Conservation (phyloP, 2,888 invertebrate genomes). For the Philopedon plagiatum region DNA sequence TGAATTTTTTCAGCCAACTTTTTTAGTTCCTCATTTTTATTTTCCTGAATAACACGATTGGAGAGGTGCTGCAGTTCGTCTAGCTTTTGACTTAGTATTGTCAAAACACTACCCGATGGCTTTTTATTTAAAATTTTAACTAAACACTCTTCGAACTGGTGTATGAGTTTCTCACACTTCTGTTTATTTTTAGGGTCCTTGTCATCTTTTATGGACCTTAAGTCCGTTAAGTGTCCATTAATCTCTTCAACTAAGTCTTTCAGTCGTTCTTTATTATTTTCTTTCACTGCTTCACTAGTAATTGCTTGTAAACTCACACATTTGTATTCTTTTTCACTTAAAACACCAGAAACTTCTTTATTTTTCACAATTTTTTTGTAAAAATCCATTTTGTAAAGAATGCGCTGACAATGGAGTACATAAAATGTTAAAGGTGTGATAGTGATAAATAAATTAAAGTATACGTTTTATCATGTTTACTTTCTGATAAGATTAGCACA, state of each 20-base stretch:
- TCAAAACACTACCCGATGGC: background rate
- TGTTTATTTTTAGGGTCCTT: slow-evolving; percentile 24
- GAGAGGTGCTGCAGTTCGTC: slow-evolving; percentile 26
- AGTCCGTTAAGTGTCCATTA: slow-evolving; percentile 43
- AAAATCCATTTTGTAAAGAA: slow-evolving; percentile 46
- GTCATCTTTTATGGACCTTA: slow-evolving; percentile 23
- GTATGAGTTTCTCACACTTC: slow-evolving; percentile 34
- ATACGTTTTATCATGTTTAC: slow-evolving; percentile 24
- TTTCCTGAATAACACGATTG: slow-evolving; percentile 24
- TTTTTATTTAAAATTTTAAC: slow-evolving; percentile 34
- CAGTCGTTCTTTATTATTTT: slow-evolving; percentile 42
- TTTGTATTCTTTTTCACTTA: slow-evolving; percentile 48
- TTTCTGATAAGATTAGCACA: slow-evolving; percentile 42
- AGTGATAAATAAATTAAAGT: background rate
- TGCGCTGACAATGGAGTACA: background rate
- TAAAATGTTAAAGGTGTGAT: background rate
- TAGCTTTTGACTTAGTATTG: slow-evolving; percentile 21
- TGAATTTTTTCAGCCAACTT: slow-evolving; percentile 36
- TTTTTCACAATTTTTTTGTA: slow-evolving; percentile 47
- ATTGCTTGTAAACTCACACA: slow-evolving; percentile 50
- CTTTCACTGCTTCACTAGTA: slow-evolving; percentile 38
- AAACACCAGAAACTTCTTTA: slow-evolving; percentile 17
- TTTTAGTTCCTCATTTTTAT: slow-evolving; percentile 31
- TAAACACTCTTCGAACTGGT: slow-evolving; percentile 42
- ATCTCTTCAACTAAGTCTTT: slow-evolving; percentile 47